These are phyloP conservation scores for Lysiphlebus fabarum DNA, from an alignment of 1,140 invertebrate species.

Conservation along the genomic window DNA sequence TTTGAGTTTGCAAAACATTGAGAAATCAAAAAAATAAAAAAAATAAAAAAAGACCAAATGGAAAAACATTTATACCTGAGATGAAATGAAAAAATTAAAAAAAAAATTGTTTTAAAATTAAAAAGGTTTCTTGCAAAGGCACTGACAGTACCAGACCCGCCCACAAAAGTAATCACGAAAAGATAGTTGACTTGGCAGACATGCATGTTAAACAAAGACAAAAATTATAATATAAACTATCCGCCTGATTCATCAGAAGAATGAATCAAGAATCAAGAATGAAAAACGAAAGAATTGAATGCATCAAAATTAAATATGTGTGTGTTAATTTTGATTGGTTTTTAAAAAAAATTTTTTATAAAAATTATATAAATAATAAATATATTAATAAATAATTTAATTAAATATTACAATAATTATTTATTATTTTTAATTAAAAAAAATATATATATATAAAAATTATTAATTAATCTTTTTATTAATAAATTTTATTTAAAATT, in stretches of 20 bases:
- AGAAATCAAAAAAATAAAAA: too few species aligned
- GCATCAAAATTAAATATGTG: constrained; percentile 12
- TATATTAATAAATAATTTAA: too few species aligned
- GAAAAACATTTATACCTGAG: constrained; percentile 27
- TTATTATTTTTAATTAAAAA: too few species aligned
- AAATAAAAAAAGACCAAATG: not conserved
- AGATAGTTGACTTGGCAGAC: constrained; percentile 23
- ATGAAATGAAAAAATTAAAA: not conserved
- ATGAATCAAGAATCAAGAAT: constrained; percentile 43
- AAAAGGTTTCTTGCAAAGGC: constrained; percentile 24
- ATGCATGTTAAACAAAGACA: constrained; percentile 18
- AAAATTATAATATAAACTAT: constrained; percentile 11
- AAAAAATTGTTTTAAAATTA: too few species aligned
- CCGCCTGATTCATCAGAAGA: constrained; percentile 52
- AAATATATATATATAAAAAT: too few species aligned
- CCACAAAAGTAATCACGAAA: constrained; percentile 56
- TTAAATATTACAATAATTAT: too few species aligned
- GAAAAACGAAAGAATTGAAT: constrained; percentile 25
- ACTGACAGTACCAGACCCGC: constrained; percentile 55
- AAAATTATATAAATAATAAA: too few species aligned
- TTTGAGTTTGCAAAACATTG: too few species aligned
- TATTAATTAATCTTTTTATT: too few species aligned
- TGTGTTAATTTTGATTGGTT: not conserved
- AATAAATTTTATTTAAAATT: too few species aligned
- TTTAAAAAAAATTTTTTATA: too few species aligned